phyloP scores from a whole-genome alignment of 2,888 invertebrate genomes.

The Brachynemurus nebulosus region DNA sequence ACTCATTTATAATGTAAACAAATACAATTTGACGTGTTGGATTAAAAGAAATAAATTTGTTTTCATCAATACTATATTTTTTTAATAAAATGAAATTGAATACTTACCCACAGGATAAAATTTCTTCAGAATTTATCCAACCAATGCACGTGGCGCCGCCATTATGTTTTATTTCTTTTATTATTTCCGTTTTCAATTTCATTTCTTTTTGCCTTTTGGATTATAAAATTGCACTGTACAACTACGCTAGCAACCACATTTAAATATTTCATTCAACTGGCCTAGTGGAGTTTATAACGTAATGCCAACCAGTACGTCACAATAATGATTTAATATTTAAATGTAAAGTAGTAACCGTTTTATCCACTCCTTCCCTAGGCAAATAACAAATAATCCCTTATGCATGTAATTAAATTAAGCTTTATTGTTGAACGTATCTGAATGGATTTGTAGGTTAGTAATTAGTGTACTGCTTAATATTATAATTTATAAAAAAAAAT shows the following conservation, averaged over 20 bases:
- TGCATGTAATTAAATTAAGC: too few relatives aligned
- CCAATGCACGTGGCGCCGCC: slow-evolving; percentile 81
- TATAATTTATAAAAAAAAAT: too few relatives aligned
- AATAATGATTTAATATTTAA: too few relatives aligned
- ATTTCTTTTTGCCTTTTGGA: slow-evolving; percentile 31
- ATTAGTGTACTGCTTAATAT: too few relatives aligned
- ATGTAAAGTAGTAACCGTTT: too few relatives aligned
- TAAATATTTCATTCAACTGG: too few relatives aligned
- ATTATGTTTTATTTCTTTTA: slow-evolving; percentile 59
- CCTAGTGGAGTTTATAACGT: too few relatives aligned
- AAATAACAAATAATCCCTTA: too few relatives aligned
- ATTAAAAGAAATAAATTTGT: slow-evolving; percentile 5
- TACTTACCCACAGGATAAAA: slow-evolving; percentile 73
- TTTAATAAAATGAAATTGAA: slow-evolving; percentile 8
- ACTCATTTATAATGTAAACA: neutral
- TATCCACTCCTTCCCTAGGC: too few relatives aligned
- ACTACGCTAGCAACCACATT: neutral
- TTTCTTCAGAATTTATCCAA: slow-evolving; percentile 90
- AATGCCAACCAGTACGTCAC: too few relatives aligned
- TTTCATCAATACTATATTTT: neutral
- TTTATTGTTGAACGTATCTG: too few relatives aligned
- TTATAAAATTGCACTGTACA: neutral
- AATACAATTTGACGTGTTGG: neutral
- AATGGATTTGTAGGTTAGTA: too few relatives aligned
- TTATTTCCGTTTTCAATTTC: slow-evolving; percentile 69